Percentiles rank a stretch among this genome's conserved stretches.
These are phyloP conservation scores for Pseudomugil gertrudae DNA, from an alignment of 2,797 vertebrate species.

Conservation along the genomic window DNA sequence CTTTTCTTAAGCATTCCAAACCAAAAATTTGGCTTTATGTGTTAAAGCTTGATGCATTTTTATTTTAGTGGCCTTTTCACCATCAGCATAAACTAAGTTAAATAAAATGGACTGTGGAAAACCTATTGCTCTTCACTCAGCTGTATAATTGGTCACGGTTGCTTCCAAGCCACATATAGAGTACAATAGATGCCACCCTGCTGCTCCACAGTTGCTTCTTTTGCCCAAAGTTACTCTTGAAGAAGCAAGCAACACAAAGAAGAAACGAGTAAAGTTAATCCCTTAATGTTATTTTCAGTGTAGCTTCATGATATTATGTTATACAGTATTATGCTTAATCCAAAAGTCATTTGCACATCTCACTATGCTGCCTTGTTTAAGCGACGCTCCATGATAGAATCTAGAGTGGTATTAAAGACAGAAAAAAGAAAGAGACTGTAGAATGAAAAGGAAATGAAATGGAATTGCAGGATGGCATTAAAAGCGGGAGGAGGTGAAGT, in stretches of 20 bases:
- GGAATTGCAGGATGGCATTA: slow-evolving; percentile 19
- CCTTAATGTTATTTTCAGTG: slow-evolving; percentile 7
- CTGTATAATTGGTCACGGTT: background rate
- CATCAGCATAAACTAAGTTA: slow-evolving; percentile 4
- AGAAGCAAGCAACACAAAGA: slow-evolving; percentile 1
- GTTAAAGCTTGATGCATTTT: too few relatives aligned
- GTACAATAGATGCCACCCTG: background rate
- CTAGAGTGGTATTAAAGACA: slow-evolving; percentile 31
- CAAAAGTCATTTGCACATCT: slow-evolving; percentile 30
- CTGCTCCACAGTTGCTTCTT: background rate
- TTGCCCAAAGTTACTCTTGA: background rate
- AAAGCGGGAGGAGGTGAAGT: slow-evolving; percentile 39
- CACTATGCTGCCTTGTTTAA: slow-evolving; percentile 13
- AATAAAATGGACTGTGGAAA: slow-evolving; percentile 19
- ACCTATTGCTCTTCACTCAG: slow-evolving; percentile 1
- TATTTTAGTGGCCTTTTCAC: background rate
- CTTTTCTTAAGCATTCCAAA: too few relatives aligned
- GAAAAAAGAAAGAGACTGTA: background rate
- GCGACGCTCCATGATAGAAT: slow-evolving; percentile 13
- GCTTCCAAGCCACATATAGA: slow-evolving; percentile 2
- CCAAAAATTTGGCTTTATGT: too few relatives aligned
- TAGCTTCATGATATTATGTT: slow-evolving; percentile 22
- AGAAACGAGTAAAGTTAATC: slow-evolving; percentile 11
- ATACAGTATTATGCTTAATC: slow-evolving; percentile 21
- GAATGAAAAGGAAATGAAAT: slow-evolving; percentile 45